Conservation (phyloP, 2,797 vertebrate genomes). For the Parauchenoglanis ngamensis region DNA sequence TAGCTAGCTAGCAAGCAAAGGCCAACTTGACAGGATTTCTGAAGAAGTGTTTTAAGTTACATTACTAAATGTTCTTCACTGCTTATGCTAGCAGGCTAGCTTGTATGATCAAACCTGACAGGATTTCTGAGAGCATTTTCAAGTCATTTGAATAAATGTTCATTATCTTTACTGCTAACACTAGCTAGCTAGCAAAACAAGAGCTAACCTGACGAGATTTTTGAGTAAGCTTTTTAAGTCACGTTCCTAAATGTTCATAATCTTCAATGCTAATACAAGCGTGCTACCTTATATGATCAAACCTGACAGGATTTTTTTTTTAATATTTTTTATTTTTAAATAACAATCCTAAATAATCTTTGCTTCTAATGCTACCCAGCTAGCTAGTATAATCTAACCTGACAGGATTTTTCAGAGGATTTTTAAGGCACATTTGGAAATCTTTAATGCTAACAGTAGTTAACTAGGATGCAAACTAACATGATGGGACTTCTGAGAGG, state of each 20-base stretch:
- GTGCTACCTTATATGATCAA: neutral
- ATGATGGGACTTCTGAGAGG: neutral
- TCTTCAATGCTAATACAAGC: neutral
- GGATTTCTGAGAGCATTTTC: neutral
- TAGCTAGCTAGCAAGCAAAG: neutral
- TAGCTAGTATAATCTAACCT: neutral
- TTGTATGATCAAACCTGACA: neutral
- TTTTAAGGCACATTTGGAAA: neutral
- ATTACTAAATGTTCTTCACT: neutral
- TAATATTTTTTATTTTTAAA: too few species aligned
- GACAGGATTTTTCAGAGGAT: neutral
- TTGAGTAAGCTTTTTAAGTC: neutral
- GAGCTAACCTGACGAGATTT: neutral
- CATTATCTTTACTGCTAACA: neutral
- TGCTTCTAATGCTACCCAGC: neutral
- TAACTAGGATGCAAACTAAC: neutral
- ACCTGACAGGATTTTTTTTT: neutral
- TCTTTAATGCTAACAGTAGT: neutral
- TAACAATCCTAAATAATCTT: neutral
- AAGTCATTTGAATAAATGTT: neutral
- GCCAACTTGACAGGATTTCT: neutral
- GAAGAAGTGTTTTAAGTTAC: neutral
- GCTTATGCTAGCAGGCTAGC: neutral
- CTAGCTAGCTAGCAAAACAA: neutral
- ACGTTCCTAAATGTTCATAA: neutral